Evolutionary conservation across 2,113 vertebrate genomes (phyloP), one percentile per base, ranked within the genome.

Genomic region (Heteronetta atricapilla): DNA sequence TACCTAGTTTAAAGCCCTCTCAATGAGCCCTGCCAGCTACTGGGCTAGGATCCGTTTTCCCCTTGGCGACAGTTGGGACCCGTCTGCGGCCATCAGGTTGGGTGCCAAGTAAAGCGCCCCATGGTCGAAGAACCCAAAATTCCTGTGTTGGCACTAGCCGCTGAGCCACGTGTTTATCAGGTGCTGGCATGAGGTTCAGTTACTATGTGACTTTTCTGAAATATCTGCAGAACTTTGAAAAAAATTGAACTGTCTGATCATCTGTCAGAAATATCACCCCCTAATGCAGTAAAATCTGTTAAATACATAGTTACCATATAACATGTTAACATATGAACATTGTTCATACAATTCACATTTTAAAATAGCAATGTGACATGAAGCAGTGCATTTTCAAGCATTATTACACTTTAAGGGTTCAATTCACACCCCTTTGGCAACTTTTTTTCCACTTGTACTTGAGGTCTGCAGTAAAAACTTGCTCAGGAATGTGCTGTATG

Each of bases 211-310:
- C 2, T 3, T 34, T 84, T 86, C 38, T 69, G 48, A 74, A 85
- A 66, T 12, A 81, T 42, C 55, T 66, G 59, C 76, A n/a, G 13
- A 69, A 42, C 48, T 82, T 89, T 36, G 58, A 40, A 72, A 33
- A 72, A 29, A 21, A 86, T 79, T 31, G 7, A 2, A 2, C 21
- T 87, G 33, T 31, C 20, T n/a, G 10, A 42, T 85, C 0, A 0
- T 31, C 48, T 95, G 28, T 38, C 50, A n/a, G 29, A 59, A 10
- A 21, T 92, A 53, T 50, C 46, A 44, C 73, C 11, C 23, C 33
- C 23, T 17, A 66, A 38, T 8, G 75, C 4, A 38, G 10, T 89
- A 55, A n/a, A 25, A 68, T 48, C 17, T 62, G 2, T 68, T 85
- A 84, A 80, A 58, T 80, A 20, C 11, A 48, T 2, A 68, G 33